These are phyloP conservation scores for Pycnomerus fuliginosus DNA, from an alignment of 2,888 invertebrate genomes.

Conservation along the genomic window DNA sequence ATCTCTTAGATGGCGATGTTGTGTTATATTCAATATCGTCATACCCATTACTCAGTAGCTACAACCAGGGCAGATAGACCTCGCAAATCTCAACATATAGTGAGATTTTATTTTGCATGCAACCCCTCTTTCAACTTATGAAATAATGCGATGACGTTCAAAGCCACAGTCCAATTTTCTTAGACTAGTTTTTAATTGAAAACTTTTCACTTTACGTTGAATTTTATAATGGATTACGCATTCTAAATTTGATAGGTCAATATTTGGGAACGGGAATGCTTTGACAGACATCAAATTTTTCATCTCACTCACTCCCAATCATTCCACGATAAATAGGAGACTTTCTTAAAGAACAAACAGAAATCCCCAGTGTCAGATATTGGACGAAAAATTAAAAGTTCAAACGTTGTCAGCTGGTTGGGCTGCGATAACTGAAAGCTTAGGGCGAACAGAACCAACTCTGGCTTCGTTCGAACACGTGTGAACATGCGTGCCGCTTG, in stretches of 20 bases:
- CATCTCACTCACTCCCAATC: slow-evolving; percentile 42
- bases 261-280: slow-evolving; percentile 39
- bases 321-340: slow-evolving; percentile 45
- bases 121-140: slow-evolving; percentile 14
- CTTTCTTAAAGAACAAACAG: slow-evolving; percentile 41
- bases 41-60: slow-evolving; percentile 42
- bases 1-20: slow-evolving; percentile 44
- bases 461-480: slow-evolving; percentile 27
- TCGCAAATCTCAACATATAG: slow-evolving; percentile 36
- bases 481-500: slow-evolving; percentile 25
- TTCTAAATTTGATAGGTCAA: slow-evolving; percentile 36
- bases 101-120: slow-evolving; percentile 29
- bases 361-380: slow-evolving; percentile 37
- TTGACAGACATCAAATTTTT: slow-evolving; percentile 41
- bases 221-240: slow-evolving; percentile 28
- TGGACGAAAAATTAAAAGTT: slow-evolving; percentile 44
- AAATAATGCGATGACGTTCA: slow-evolving; percentile 8
- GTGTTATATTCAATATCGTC: slow-evolving; percentile 46
- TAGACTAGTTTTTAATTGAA: slow-evolving; percentile 29
- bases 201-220: slow-evolving; percentile 26
- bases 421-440: slow-evolving; percentile 34
- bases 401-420: slow-evolving; percentile 39
- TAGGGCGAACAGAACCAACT: slow-evolving; percentile 6
- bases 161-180: slow-evolving; percentile 8
- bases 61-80: slow-evolving; percentile 26